phyloP scores from a whole-genome alignment of 2,113 vertebrate genomes.

The Paradisaea rubra region DNA sequence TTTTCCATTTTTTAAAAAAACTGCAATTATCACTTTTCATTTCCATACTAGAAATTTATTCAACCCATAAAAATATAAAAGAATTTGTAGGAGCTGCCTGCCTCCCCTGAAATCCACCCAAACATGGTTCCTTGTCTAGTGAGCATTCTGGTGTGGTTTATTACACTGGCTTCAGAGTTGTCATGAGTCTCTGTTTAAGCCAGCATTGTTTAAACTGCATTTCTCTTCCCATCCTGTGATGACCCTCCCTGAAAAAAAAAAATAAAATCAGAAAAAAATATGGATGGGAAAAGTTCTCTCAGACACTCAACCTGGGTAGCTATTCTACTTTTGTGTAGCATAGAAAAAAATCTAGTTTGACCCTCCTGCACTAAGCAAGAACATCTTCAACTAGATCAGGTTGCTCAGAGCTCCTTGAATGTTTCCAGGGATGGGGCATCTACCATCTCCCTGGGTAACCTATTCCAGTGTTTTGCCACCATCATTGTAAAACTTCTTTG shows the following conservation, averaged over 20 bases:
- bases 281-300: neutral
- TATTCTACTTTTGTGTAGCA: neutral
- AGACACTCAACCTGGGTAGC: neutral
- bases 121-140: neutral
- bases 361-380: neutral
- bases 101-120: neutral
- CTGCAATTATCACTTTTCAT: neutral
- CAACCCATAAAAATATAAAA: neutral
- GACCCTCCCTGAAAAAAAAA: rapidly evolving
- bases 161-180: neutral
- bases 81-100: neutral
- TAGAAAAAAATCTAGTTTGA: neutral
- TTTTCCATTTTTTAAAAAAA: neutral
- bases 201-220: neutral
- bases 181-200: neutral
- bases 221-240: neutral
- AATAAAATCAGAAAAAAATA: neutral
- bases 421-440: neutral
- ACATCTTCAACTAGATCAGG: neutral
- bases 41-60: neutral
- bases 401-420: neutral
- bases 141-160: neutral
- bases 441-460: neutral
- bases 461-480: neutral
- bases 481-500: neutral